These are phyloP conservation scores for Menura novaehollandiae DNA, from an alignment of 2,113 vertebrate species.

Conservation along the genomic window DNA sequence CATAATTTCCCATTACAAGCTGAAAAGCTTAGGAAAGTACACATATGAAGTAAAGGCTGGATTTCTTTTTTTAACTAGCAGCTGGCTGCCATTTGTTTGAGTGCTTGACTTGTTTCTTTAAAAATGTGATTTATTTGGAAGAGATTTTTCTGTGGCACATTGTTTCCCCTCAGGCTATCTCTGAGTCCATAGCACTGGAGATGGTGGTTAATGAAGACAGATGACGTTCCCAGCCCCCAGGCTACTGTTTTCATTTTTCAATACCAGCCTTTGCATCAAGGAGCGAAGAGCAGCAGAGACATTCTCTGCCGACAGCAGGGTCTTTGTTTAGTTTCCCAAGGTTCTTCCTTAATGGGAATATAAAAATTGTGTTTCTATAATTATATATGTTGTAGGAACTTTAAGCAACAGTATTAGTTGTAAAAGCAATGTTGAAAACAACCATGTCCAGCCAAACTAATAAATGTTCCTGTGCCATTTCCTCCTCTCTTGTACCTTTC, in stretches of 20 bases:
- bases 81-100: conserved; percentile 17
- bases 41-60: neutral
- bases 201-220: conserved; percentile 57
- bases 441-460: neutral
- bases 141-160: conserved; percentile 45
- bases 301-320: neutral
- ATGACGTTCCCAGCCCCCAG: conserved; percentile 16
- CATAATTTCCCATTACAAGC: neutral
- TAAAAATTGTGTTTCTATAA: neutral
- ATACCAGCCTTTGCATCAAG: neutral
- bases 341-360: neutral
- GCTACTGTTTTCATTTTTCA: conserved; percentile 46
- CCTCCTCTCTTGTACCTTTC: neutral
- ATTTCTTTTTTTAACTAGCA: conserved; percentile 12
- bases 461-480: neutral
- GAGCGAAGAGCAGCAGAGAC: neutral
- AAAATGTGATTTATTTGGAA: conserved; percentile 48
- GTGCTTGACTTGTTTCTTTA: conserved; percentile 42
- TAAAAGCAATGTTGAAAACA: neutral
- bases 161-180: conserved; percentile 27
- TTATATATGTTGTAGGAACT: neutral
- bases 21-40: neutral
- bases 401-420: neutral
- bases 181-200: neutral
- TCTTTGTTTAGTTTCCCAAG: neutral